Evolutionary conservation across 2,113 vertebrate genomes (phyloP), one percentile per base, ranked within the genome.

Genomic region (Microcebus jonahi): DNA sequence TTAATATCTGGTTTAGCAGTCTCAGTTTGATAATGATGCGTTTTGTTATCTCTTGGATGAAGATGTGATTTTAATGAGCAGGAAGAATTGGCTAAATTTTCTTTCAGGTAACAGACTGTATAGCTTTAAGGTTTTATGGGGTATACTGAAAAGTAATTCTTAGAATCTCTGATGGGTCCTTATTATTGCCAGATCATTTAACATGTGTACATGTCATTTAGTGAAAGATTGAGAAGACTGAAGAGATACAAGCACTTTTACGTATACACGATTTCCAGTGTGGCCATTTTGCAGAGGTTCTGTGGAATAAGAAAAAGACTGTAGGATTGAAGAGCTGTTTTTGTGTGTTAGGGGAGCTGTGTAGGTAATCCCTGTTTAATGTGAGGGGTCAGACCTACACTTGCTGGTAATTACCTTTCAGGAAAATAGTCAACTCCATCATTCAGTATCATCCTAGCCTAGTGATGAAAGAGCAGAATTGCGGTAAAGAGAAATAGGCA

Each of bases 11-110:
- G 63, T 48, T 79, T 61, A 90, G 83, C 31, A 6, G 14, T 88
- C 68, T 57, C 0, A 31, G 34, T 89, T 91, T 80, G 42, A 75
- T 90, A 57, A 80, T 77, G 53, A 75, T 15, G 59, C 21, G 55
- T 92, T 88, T 50, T 95, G 57, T 96, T 71, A 79, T 79, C 67
- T 96, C 29, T 92, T 39, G 8, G 14, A 59, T 91, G 83, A 93
- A 91, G 82, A 91, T 75, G 42, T 63, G 57, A n/a, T 95, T 76
- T 93, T 92, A 70, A 55, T 90, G 81, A 91, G 42, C 76, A 5
- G 48, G 36, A 94, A 76, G 27, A 81, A 45, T 76, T 61, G n/a
- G 53, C 77, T 86, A 23, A 73, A 42, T 90, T 94, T 73, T 85
- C 80, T 83, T 91, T 86, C 15, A 53, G n/a, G 39, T 88, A 68